Conservation (phyloP, 2,888 invertebrate genomes). For the Choreutis nemorana region DNA sequence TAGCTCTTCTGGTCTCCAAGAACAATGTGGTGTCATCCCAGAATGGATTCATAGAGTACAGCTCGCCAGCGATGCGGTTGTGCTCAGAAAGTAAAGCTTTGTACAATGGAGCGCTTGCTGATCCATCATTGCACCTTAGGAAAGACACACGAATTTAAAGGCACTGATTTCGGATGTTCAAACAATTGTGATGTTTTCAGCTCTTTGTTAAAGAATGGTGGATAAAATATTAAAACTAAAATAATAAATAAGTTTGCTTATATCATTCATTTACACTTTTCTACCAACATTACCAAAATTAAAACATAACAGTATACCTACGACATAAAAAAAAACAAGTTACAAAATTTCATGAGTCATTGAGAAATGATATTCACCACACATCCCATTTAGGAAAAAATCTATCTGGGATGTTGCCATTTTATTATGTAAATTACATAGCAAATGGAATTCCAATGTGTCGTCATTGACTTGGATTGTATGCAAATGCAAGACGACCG, state of each 20-base stretch:
- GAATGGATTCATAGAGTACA: constrained; percentile 75
- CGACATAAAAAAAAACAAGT: too few relatives aligned
- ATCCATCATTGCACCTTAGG: constrained; percentile 66
- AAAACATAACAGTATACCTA: too few relatives aligned
- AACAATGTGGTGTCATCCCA: constrained; percentile 84
- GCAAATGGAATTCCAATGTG: too few relatives aligned
- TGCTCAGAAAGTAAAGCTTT: constrained; percentile 78
- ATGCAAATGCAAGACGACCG: too few relatives aligned
- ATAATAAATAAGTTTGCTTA: neutral
- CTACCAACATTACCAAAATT: too few relatives aligned
- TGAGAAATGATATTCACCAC: too few relatives aligned
- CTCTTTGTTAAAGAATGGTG: too few relatives aligned
- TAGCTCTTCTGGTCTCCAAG: constrained; percentile 76
- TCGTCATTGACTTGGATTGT: too few relatives aligned
- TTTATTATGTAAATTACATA: too few relatives aligned
- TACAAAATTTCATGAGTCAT: too few relatives aligned
- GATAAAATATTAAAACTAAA: neutral
- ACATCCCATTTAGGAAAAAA: too few relatives aligned
- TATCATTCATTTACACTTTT: neutral
- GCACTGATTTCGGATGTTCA: neutral
- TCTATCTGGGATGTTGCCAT: too few relatives aligned
- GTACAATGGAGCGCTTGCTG: constrained; percentile 76
- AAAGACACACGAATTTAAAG: neutral
- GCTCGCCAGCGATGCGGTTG: constrained; percentile 76
- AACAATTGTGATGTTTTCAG: neutral